Base-by-base conservation (phyloP, 2,113 vertebrate genomes). In the Dissostichus mawsoni region DNA sequence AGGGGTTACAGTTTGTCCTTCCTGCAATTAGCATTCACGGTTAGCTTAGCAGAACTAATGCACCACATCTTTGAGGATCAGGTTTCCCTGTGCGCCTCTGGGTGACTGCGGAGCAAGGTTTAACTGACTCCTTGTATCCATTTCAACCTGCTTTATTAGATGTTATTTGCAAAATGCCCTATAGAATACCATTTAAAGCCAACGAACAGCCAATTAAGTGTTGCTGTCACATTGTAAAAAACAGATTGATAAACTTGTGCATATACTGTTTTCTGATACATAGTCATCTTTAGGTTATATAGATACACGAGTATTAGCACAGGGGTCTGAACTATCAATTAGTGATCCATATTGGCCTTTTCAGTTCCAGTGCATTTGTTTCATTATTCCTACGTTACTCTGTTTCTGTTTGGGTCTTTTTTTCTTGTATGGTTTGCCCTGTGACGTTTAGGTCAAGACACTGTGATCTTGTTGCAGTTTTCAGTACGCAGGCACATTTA, bases 11-110 rank as follows among this genome's bases (percentile, higher is more conserved):
- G 92, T 93, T 96, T 91, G 90, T 95, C 96, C 97, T 97, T 96
- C 96, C 96, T 96, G 96, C 96, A 96, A 96, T 97, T 97, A 97
- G 94, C 52, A 94, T 96, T 96, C 96, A 96, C 70, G 96, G 97
- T 97, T 95, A 96, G 96, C 96, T 96, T 79, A 97, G 97, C 97
- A 96, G 96, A 98, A 97, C 97, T 95, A 95, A 97, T 95, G 92
- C 96, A 93, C 93, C 95, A 93, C 94, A 93, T 94, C 94, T 91
- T 95, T 96, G 96, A 96, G 96, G 96, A 93, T 98, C 95, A 88
- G 80, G 92, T 98, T 98, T 95, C 36, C 96, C 91, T 0, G 77
- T 81, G 92, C 74, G 89, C 91, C 95, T 89, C 90, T 76, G 90
- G 91, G 76, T 81, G 79, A 88, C 90, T 90, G 84, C 82, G 1